Base-by-base conservation (phyloP, 2,888 invertebrate genomes). In the Thecophora atra region DNA sequence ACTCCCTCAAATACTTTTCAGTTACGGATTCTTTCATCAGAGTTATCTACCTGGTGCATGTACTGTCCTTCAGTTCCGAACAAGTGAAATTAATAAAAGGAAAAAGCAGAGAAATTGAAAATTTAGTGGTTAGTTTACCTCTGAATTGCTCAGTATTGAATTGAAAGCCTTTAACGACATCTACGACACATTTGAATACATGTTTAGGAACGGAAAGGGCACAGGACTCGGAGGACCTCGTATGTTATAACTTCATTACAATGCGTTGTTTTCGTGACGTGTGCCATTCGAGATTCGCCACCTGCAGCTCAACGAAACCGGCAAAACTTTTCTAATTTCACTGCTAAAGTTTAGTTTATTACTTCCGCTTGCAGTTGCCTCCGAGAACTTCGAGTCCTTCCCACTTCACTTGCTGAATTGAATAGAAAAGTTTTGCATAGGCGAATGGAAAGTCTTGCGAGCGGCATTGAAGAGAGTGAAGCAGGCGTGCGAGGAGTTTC, bases 261-360 rank as follows among this genome's bases (percentile, higher is more conserved):
- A 51, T 65, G 28, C n/a, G 47, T 51, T 65, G 52, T 26, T 65
- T 26, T 51, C 28, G n/a, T 65, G 65, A 52, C 15, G 52, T 7
- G 24, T 65, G 47, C 51, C 65, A 52, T 47, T 65, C 51, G 52
- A 65, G 65, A 65, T 65, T 42, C 51, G 24, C 54, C 54, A 54
- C 54, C 54, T 54, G 54, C 19, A 62, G 17, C 62, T 30, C 28
- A 30, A 62, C 30, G 62, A 62, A 62, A 30, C 37, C 17, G 30
- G 3, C n/a, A n/a, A 62, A 62, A 62, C 62, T 62, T 62, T 62
- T 30, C 62, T 62, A 62, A 62, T 62, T 62, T 62, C 62, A 37
- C n/a, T 30, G 62, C 30, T 62, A 28, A 62, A 62, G 30, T 30
- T 62, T 30, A 37, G 30, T 37, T 30, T 37, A 37, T n/a, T 62